Conservation (phyloP, 1,140 invertebrate genomes). For the Manduca sexta region DNA sequence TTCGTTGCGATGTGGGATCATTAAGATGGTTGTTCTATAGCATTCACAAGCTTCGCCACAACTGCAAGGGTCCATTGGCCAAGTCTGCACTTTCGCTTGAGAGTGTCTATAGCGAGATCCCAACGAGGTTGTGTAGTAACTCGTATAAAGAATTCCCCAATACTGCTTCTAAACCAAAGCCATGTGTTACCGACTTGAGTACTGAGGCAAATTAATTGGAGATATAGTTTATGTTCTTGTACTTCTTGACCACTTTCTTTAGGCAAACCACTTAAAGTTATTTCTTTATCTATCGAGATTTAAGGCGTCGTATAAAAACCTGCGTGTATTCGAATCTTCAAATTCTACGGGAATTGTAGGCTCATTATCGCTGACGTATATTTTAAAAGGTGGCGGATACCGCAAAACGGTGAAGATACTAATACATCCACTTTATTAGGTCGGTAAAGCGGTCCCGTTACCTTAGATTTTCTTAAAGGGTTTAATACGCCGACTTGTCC, state of each 20-base stretch:
- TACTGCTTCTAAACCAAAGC: constrained; percentile 55
- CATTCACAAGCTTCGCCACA: constrained; percentile 59
- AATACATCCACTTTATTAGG: constrained; percentile 53
- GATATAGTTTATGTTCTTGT: constrained; percentile 46
- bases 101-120: constrained; percentile 50
- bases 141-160: constrained; percentile 57
- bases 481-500: constrained; percentile 36
- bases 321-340: constrained; percentile 24
- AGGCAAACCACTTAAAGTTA: constrained; percentile 37
- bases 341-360: constrained; percentile 43
- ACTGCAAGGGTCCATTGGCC: constrained; percentile 55
- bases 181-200: constrained; percentile 46
- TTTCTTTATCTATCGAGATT: constrained; percentile 55
- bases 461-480: constrained; percentile 50
- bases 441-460: constrained; percentile 52
- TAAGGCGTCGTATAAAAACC: constrained; percentile 46
- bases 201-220: constrained; percentile 53
- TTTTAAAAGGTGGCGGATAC: constrained; percentile 23
- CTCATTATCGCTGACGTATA: constrained; percentile 51
- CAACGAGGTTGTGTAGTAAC: constrained; percentile 52
- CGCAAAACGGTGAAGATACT: constrained; percentile 46
- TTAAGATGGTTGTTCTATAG: constrained; percentile 45
- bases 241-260: constrained; percentile 45
- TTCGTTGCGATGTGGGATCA: constrained; percentile 56
- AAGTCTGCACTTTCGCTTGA: constrained; percentile 35